These are phyloP conservation scores for Oenanthe oenanthe DNA, from an alignment of 2,113 vertebrate species.

Conservation along the genomic window DNA sequence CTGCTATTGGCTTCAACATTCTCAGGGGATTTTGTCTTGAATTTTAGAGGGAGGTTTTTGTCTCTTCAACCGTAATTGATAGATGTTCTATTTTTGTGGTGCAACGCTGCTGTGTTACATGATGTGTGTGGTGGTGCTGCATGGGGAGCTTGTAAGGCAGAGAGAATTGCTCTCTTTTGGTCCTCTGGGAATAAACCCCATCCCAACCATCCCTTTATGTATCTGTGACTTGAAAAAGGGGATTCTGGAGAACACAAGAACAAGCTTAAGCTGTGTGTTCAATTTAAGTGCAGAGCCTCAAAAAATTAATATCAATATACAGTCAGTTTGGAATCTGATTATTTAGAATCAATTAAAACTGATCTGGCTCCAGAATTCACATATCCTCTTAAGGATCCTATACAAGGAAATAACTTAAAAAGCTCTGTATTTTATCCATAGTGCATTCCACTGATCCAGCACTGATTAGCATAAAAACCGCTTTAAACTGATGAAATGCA, in stretches of 20 bases:
- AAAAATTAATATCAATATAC: neutral
- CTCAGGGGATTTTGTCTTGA: neutral
- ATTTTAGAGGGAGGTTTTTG: constrained; percentile 32
- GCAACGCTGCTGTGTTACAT: neutral
- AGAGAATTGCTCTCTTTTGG: neutral
- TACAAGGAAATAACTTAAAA: neutral
- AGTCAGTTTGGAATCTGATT: neutral
- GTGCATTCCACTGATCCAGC: neutral
- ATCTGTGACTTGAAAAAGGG: neutral
- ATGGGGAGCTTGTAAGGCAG: neutral
- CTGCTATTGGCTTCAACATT: neutral
- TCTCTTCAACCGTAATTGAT: constrained; percentile 41
- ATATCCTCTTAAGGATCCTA: neutral
- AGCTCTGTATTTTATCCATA: neutral
- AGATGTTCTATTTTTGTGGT: constrained; percentile 42
- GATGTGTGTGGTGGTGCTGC: neutral
- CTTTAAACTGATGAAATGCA: neutral
- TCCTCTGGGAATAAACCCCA: neutral
- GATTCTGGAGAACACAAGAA: neutral
- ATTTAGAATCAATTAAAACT: neutral
- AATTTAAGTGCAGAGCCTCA: neutral
- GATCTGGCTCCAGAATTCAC: neutral
- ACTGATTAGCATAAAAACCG: neutral
- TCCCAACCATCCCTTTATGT: neutral
- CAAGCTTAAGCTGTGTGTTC: neutral